Percentiles rank a stretch among this genome's conserved stretches.
These are phyloP conservation scores for Onychorhynchus coronatus DNA, from an alignment of 2,113 vertebrate species.

Conservation along the genomic window DNA sequence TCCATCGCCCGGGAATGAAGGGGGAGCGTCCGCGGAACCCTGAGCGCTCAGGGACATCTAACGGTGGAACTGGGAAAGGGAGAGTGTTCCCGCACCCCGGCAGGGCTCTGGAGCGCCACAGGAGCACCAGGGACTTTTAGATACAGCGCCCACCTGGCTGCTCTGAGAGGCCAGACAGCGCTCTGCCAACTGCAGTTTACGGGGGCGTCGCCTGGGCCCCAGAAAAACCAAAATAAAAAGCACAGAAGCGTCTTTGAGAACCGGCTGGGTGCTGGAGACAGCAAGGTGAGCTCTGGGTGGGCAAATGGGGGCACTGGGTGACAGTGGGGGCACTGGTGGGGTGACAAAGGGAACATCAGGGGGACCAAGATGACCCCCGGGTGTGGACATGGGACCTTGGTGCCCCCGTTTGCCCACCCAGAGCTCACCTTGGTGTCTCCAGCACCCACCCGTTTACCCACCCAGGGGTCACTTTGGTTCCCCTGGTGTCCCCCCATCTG, in stretches of 20 bases:
- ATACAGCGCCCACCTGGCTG: accelerated
- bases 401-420: too few relatives aligned
- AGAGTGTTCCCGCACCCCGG: background rate
- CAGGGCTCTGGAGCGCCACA: background rate
- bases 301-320: too few relatives aligned
- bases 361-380: too few relatives aligned
- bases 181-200: accelerated
- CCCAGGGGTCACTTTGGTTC: too few relatives aligned
- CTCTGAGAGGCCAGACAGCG: background rate
- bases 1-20: background rate
- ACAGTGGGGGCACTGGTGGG: too few relatives aligned
- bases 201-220: accelerated
- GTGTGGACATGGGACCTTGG: too few relatives aligned
- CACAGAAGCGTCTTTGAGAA: background rate
- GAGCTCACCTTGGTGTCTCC: too few relatives aligned
- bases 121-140: background rate
- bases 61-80: background rate
- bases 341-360: too few relatives aligned
- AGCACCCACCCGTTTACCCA: too few relatives aligned
- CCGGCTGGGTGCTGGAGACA: too few relatives aligned
- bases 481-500: too few relatives aligned
- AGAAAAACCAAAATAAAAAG: background rate
- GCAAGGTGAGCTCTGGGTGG: too few relatives aligned
- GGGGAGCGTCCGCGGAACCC: background rate
- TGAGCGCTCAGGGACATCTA: slow-evolving; percentile 35